phyloP scores from a whole-genome alignment of 2,113 vertebrate species.

The Pelusios castaneus region DNA sequence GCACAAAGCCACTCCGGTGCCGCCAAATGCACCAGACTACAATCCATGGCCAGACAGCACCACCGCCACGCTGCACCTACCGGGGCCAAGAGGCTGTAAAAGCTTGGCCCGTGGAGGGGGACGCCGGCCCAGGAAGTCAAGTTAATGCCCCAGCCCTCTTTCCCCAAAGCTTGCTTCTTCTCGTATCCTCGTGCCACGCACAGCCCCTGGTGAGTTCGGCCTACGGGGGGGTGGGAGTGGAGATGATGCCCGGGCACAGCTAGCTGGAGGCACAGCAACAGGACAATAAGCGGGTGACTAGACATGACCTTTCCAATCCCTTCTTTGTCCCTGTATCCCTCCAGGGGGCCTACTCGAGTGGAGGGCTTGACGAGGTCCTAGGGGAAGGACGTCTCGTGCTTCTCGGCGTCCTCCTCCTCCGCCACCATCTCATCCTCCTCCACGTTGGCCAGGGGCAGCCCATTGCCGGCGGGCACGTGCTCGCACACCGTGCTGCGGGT shows the following conservation, averaged over 20 bases:
- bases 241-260: not conserved
- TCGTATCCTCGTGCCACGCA: not conserved
- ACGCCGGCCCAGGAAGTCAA: not conserved
- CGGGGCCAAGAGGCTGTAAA: too few species aligned
- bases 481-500: conserved; percentile 86
- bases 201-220: not conserved
- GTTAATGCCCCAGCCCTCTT: not conserved
- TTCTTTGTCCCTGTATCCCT: not conserved
- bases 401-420: not conserved
- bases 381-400: not conserved
- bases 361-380: not conserved
- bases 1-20: not conserved
- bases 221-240: not conserved
- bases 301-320: not conserved
- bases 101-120: too few species aligned
- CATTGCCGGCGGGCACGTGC: conserved; percentile 51
- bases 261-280: not conserved
- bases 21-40: not conserved
- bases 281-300: not conserved
- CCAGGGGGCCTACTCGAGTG: fast-evolving
- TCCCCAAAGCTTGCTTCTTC: not conserved
- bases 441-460: conserved; percentile 14
- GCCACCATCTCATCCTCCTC: conserved; percentile 54
- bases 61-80: too few species aligned
- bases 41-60: not conserved